Evolutionary conservation across 2,797 vertebrate genomes (phyloP), one percentile per base, ranked within the genome.

Genomic region (Xerus rutilus): DNA sequence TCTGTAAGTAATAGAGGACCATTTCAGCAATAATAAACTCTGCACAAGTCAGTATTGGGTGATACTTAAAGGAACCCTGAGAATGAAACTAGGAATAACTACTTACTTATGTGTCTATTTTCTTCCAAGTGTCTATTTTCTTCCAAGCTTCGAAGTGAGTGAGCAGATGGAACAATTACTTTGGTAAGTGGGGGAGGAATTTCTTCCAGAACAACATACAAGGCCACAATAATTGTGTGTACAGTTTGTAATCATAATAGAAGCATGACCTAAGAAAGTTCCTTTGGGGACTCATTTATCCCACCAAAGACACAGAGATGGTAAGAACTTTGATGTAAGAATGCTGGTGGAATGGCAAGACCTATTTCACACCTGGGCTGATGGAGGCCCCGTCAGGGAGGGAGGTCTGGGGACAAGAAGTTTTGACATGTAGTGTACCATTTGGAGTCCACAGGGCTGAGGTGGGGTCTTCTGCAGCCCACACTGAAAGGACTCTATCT

Each of bases 1-100:
- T 94, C 94, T 94, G 39, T 57, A 95, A 90, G 76, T 74, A 69
- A 76, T 39, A 77, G 1, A 32, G 18, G 82, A 88, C 4, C 62
- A 54, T 93, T 78, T 52, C 54, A 64, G 35, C 20, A 93, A 65
- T 82, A 88, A 57, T 59, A 92, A 79, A 78, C 52, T 78, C 65
- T 73, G 59, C 59, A 70, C 67, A 86, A 81, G 47, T 82, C 52
- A 43, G 57, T 70, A 69, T 13, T 11, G 7, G 11, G 28, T 45
- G 65, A 21, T 59, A 39, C 5, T 73, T 76, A 57, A 82, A 93
- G 35, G 62, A 64, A 20, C 23, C 8, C 47, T 17, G 28, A 65
- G 59, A 20, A 83, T 85, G 49, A 88, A 82, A 47, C 18, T 52
- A 73, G 79, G 23, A 76, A 76, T n/a, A 39, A 54, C 21, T 47